Conservation (phyloP, 2,888 invertebrate species). For the Polydrusus tereticollis region DNA sequence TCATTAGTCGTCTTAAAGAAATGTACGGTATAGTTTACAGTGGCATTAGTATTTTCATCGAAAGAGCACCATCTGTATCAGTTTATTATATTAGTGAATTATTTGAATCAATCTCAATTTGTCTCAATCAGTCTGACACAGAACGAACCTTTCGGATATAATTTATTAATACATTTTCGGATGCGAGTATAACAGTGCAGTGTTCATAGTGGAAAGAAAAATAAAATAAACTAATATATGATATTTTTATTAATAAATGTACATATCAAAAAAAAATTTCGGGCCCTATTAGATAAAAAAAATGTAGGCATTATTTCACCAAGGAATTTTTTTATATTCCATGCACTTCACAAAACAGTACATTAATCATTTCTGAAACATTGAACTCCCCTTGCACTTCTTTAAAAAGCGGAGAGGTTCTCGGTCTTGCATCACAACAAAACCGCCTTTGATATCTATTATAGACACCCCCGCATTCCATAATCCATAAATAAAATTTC, state of each 20-base stretch:
- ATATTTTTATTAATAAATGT: no score
- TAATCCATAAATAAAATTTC: slow-evolving; percentile 38
- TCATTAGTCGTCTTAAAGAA: no score
- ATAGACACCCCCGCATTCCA: slow-evolving; percentile 21
- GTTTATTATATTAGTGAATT: background rate
- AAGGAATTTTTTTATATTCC: background rate
- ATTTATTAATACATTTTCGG: background rate
- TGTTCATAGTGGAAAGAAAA: no score
- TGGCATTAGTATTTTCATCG: background rate
- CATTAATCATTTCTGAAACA: slow-evolving; percentile 43
- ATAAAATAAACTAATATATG: no score
- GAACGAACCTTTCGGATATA: background rate
- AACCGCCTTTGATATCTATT: slow-evolving; percentile 35
- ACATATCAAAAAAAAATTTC: no score
- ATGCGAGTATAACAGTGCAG: background rate
- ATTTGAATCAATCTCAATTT: background rate
- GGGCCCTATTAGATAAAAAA: background rate
- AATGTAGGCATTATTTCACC: no score
- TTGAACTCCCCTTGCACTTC: slow-evolving; percentile 28
- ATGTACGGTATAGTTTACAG: background rate
- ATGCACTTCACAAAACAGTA: background rate
- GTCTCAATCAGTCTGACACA: background rate
- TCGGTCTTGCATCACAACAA: slow-evolving; percentile 31
- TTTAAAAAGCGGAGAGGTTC: slow-evolving; percentile 20
- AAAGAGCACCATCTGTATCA: background rate